Conservation (phyloP, 2,888 invertebrate genomes). For the Trachelus stipa region DNA sequence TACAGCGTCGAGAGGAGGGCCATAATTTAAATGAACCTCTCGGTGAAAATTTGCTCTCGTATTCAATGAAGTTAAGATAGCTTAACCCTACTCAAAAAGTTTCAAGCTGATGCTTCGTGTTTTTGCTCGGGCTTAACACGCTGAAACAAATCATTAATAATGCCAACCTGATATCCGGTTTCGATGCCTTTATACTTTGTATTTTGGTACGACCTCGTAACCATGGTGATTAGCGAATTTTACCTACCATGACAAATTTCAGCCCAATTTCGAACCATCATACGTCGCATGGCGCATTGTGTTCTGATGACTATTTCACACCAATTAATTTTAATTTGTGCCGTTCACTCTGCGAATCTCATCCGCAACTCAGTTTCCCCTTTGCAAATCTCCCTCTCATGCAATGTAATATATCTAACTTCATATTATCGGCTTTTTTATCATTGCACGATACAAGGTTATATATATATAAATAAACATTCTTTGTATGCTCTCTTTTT, state of each 20-base stretch:
- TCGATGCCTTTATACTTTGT: background rate
- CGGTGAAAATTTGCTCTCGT: conserved; percentile 18
- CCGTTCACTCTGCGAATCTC: background rate
- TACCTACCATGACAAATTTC: background rate
- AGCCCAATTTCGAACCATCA: background rate
- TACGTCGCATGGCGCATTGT: background rate
- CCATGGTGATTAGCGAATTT: background rate
- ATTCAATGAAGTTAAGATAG: conserved; percentile 5
- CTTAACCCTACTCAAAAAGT: conserved; percentile 22
- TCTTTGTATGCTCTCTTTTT: background rate
- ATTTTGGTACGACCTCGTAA: background rate
- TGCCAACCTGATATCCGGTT: conserved; percentile 2
- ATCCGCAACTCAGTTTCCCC: background rate
- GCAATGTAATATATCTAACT: background rate
- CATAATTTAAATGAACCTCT: conserved; percentile 32
- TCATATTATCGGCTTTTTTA: background rate
- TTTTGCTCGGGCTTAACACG: background rate
- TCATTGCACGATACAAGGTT: background rate
- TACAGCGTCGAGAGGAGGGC: conserved; percentile 29
- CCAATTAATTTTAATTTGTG: background rate
- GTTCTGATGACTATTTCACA: background rate
- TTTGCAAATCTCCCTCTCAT: background rate
- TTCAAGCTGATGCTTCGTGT: conserved; percentile 10
- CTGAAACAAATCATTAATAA: conserved; percentile 4
- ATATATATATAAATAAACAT: too few species aligned